Evolutionary conservation across 2,888 invertebrate genomes (phyloP), one percentile per base, ranked within the genome.

Genomic region (Brachypterus glaber): DNA sequence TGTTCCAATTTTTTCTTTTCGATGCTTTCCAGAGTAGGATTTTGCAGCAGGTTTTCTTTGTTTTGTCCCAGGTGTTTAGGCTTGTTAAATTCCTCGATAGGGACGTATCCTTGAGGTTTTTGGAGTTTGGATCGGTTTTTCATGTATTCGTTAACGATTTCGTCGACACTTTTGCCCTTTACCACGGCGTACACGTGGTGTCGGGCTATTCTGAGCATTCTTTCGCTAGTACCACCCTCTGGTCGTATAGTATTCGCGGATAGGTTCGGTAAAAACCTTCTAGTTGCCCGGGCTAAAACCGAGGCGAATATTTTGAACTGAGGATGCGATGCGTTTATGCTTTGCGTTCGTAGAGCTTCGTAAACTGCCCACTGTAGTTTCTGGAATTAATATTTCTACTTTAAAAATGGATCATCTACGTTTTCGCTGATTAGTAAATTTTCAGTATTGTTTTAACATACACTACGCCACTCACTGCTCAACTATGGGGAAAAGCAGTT

Each of bases 281-380:
- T 72, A 0, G 82, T 80, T 18, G 81, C 74, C 2, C 78, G 71
- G 2, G 81, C 82, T 37, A 87, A 63, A 2, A 72, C 67, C 0
- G 79, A 71, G 2, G 83, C 85, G 57, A 77, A 79, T 43, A 77
- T 72, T 38, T 82, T 78, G 64, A 85, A 87, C 27, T 77, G 72
- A 0, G 77, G 72, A 50, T 86, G 82, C 1, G 69, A 71, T 67
- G 77, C 72, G 0, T 74, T 74, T 55, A 85, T 77, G 26, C 83
- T 82, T 59, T 79, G 79, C 16, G 71, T 69, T 29, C 82, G 74
- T 12, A 87, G 65, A 0, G 86, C 82, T 54, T 83, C 80, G 2
- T 84, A 79, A 3, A 86, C 83, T 0, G 86, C 85, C 85, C 85
- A 86, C 12, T 85, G 65, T 16, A 87, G 67, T 72, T 87, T 87